Evolutionary conservation across 2,113 vertebrate genomes (phyloP), one percentile per base, ranked within the genome.

Genomic region (Microtus ochrogaster): DNA sequence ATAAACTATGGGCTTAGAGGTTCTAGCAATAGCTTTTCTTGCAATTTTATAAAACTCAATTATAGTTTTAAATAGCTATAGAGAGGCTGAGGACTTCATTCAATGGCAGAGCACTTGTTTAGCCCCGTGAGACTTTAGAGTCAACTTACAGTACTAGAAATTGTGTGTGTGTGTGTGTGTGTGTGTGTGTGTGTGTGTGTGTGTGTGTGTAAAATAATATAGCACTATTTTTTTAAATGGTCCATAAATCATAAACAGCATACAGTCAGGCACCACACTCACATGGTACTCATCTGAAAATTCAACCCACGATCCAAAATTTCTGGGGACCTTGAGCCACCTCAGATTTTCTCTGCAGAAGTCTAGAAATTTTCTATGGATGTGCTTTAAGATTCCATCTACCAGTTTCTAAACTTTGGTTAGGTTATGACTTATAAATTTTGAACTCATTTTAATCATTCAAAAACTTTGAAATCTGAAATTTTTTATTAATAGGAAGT

Each of bases 371-470:
- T 87, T 39, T 21, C 84, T 4, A 58, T 7, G 14, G 19, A 44
- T 58, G 5, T 88, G 13, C 65, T 73, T 10, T 55, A 44, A 82
- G 61, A 82, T 89, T 76, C 9, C 3, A 89, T 21, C 41, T n/a
- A 33, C 74, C 30, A n/a, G 11, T 76, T 96, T 94, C 88, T 44
- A 52, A 93, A 79, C 58, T 13, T 87, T 79, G 10, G 93, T 78
- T 93, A 70, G 89, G 21, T 8, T 63, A 22, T 61, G 16, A 90
- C 5, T 41, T 68, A 96, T 86, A n/a, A 90, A 93, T 3, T 91
- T 72, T 72, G 11, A 78, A 65, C 49, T 83, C 30, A 70, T 58
- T 92, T 95, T 85, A 94, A 82, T 89, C 85, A 65, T 82, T 94
- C 11, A 88, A 2, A 0, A 77, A 52, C 61, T 86, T 77, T 81